Base-by-base conservation (phyloP, 2,888 invertebrate species). In the Syrista parreyssii region DNA sequence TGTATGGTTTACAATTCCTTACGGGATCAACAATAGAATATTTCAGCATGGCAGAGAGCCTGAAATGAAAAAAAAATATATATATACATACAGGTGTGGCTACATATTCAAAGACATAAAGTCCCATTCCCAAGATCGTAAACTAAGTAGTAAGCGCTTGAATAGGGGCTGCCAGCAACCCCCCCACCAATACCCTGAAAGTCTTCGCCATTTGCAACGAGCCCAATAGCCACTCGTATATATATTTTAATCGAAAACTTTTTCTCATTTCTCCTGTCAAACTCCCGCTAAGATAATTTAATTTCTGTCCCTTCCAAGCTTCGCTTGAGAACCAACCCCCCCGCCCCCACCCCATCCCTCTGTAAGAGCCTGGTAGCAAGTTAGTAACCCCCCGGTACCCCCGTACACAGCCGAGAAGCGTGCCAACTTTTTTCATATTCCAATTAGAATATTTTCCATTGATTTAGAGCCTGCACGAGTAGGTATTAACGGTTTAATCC, bases 351-450 rank as follows among this genome's bases (percentile, higher is more conserved):
- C 55, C 55, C 55, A 55, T 15, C 9, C 9, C 23, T 23, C 55
- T 9, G 55, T 23, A 55, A 23, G 23, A 55, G 55, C 55, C 23
- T 6, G 23, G 55, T 55, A 55, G 9, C 23, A 55, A 55, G 55
- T 55, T 55, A n/a, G 31, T 74, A 23, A 34, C 75, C 72, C 72
- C 12, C 73, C 55, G n/a, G 12, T 15, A 73, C 23, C 77, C 69
- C 68, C 68, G 12, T 31, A 36, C 73, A 35, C 69, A 31, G 34
- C 23, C 35, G 36, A 40, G 55, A 69, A 68, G 71, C 80, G 87
- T 83, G 88, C 89, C 88, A 91, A 91, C 91, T 91, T 91, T 91
- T 91, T 91, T 90, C 91, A 90, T 91, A 90, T 91, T 90, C 91
- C 91, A 91, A 91, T 91, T 91, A 91, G 91, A 88, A 90, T 90